Evolutionary conservation across 2,113 vertebrate genomes (phyloP), one percentile per base, ranked within the genome.

Genomic region (Condylura cristata): DNA sequence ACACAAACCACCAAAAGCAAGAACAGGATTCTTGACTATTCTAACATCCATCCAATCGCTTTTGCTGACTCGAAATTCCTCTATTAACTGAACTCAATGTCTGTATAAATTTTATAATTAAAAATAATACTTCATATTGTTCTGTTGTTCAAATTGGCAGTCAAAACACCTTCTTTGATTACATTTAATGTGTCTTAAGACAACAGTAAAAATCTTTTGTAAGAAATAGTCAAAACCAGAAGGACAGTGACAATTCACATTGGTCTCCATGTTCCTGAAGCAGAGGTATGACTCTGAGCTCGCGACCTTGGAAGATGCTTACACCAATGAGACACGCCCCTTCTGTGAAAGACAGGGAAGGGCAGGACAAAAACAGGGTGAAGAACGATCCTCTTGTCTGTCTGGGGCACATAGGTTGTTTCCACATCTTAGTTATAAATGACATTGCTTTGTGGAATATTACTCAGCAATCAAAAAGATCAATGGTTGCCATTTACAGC

Each of bases 271-370:
- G 20, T 13, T 71, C 18, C 22, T 37, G 1, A 65, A 4, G 28
- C 16, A n/a, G 9, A 13, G 51, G 51, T 0, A 30, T 22, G 44
- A 48, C 53, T 16, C 14, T 5, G 26, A 39, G 63, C 44, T 32
- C 10, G 2, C 24, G n/a, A 2, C 28, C 53, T 4, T 1, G 13
- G 30, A 18, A 30, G 22, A 44, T 2, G 11, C 1, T 7, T 7
- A 13, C 22, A 18, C 5, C 24, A 3, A 7, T 13, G 22, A 9
- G 18, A 18, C 3, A 32, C 18, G 8, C 53, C 51, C 32, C 4
- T 6, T 4, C 41, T 44, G 30, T 10, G 37, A 41, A 6, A 6
- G 1, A n/a, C 8, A 66, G 3, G 30, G n/a, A 11, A n/a, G 0
- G 70, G 20, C 5, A 65, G 61, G 48, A 39, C 79, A 63, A 18